phyloP scores from a whole-genome alignment of 2,113 vertebrate genomes.

The Calonectris borealis region DNA sequence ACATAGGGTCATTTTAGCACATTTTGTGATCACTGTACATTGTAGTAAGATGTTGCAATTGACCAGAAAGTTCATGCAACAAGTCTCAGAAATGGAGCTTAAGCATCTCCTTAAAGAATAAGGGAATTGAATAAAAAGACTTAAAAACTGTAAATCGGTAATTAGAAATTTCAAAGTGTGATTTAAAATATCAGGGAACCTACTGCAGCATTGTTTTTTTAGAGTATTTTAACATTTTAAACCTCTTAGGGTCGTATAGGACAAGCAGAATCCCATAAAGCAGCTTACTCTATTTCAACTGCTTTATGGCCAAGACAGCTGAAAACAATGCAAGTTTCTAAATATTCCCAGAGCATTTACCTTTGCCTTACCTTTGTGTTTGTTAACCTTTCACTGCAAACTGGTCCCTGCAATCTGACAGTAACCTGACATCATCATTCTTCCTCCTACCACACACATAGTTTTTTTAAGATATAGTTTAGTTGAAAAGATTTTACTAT shows the following conservation, averaged over 20 bases:
- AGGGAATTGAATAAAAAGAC: not conserved
- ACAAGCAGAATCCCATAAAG: not conserved
- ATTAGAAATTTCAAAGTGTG: not conserved
- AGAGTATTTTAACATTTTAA: not conserved
- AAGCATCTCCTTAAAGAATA: not conserved
- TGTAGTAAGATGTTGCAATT: not conserved
- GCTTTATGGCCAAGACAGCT: not conserved
- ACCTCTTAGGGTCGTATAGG: not conserved
- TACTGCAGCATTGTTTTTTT: not conserved
- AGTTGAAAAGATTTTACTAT: not conserved
- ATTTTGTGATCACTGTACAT: not conserved
- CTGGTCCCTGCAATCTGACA: not conserved
- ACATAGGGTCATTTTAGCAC: not conserved
- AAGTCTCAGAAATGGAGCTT: not conserved
- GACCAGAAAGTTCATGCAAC: not conserved
- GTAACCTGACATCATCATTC: not conserved
- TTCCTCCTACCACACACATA: not conserved
- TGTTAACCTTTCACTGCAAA: not conserved
- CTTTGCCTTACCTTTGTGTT: not conserved
- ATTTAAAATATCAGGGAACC: not conserved
- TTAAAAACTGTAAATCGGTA: not conserved
- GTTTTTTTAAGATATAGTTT: not conserved
- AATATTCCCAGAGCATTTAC: not conserved
- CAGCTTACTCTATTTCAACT: not conserved
- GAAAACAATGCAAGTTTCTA: not conserved